Evolutionary conservation across 2,888 invertebrate species (phyloP).

Genomic region (Pandemis heparana): DNA sequence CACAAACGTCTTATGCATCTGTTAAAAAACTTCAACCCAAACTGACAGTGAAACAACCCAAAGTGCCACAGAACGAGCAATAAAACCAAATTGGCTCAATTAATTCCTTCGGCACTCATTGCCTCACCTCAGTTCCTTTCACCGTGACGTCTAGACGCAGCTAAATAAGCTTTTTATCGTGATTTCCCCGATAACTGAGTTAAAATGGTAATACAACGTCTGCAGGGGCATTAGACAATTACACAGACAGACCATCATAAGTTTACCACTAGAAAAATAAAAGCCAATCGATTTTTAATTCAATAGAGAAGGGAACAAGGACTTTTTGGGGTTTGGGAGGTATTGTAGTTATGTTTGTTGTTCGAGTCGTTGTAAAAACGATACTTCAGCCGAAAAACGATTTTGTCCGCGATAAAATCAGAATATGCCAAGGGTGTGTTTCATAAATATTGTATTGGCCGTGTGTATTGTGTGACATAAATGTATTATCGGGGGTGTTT

Average conservation of each 20-base stretch:
- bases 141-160: conserved; percentile 76
- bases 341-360: conserved; percentile 40
- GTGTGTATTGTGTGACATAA: conserved; percentile 27
- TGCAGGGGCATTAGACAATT: conserved; percentile 73
- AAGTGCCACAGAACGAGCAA: conserved; percentile 6
- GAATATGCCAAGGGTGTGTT: conserved; percentile 51
- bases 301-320: not conserved
- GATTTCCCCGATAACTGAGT: conserved; percentile 73
- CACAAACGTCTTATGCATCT: not conserved
- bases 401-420: conserved; percentile 68
- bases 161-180: conserved; percentile 70
- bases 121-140: conserved; percentile 47
- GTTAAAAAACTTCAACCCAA: not conserved
- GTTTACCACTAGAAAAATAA: not conserved
- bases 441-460: conserved; percentile 42
- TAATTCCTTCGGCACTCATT: conserved; percentile 36
- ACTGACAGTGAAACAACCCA: not conserved
- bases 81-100: conserved; percentile 36
- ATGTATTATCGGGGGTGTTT: conserved; percentile 24
- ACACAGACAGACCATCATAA: conserved; percentile 47
- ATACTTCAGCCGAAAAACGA: conserved; percentile 65
- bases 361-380: conserved; percentile 62
- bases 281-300: not conserved
- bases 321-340: not conserved
- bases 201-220: conserved; percentile 76